These are phyloP conservation scores for Pollenia griseotomentosa DNA, from an alignment of 2,888 invertebrate genomes.

Conservation along the genomic window DNA sequence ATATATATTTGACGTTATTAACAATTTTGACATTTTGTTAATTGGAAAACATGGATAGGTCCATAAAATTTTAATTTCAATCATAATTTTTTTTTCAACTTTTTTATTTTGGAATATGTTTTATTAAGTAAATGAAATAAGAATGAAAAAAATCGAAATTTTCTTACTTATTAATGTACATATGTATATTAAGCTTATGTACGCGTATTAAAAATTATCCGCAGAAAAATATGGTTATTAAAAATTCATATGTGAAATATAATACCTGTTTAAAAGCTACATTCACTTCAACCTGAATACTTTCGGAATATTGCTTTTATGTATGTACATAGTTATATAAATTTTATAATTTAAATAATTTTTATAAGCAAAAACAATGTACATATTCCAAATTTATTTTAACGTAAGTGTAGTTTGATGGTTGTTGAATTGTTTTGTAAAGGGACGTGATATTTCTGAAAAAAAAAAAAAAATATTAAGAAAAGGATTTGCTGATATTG, in stretches of 20 bases:
- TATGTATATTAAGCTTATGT: not conserved
- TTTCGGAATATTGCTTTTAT: conserved; percentile 7
- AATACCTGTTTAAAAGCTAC: conserved; percentile 13
- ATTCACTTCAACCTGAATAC: not conserved
- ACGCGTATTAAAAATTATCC: not conserved
- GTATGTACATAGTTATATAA: not conserved
- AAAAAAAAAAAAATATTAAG: conserved; percentile 11
- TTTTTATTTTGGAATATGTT: not conserved
- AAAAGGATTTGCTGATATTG: not conserved
- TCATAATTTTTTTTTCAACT: no score
- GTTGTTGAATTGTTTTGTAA: conserved; percentile 35
- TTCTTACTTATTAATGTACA: no score
- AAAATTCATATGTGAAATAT: not conserved
- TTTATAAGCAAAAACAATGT: not conserved
- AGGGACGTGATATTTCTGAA: conserved; percentile 67
- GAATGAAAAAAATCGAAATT: not conserved
- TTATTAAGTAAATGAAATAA: not conserved
- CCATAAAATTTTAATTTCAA: no score
- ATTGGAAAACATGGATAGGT: no score
- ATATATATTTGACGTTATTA: no score
- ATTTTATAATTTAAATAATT: not conserved
- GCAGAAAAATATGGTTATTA: not conserved
- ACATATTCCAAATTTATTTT: conserved; percentile 1
- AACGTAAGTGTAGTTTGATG: conserved; percentile 64
- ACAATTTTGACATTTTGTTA: no score